These are phyloP conservation scores for Coreoperca whiteheadi DNA, from an alignment of 2,113 vertebrate genomes.

Conservation along the genomic window DNA sequence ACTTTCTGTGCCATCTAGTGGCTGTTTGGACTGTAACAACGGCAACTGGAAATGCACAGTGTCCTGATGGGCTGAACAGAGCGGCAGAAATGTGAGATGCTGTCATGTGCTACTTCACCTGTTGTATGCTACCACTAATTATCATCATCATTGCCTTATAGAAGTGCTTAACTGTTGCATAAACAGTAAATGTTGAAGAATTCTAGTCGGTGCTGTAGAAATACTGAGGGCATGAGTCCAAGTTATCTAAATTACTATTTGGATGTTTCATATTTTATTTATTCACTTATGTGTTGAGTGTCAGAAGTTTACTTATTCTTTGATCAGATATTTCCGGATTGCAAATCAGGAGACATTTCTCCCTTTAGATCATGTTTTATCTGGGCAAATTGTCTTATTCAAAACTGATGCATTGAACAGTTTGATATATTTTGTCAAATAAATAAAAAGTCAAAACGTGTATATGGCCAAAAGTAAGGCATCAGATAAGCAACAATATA, in stretches of 20 bases:
- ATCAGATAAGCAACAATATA: background rate
- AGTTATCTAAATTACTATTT: background rate
- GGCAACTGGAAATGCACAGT: background rate
- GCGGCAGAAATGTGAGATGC: background rate
- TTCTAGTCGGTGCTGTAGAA: background rate
- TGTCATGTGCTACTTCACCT: background rate
- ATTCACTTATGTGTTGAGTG: background rate
- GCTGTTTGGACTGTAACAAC: background rate
- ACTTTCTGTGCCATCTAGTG: constrained; percentile 33
- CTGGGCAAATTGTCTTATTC: too few species aligned
- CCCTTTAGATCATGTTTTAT: too few species aligned
- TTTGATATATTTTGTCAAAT: too few species aligned
- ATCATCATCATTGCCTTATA: background rate
- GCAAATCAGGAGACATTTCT: background rate
- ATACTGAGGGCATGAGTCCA: background rate
- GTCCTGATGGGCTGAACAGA: background rate
- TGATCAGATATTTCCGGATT: background rate
- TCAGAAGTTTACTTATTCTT: background rate
- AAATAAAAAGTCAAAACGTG: background rate
- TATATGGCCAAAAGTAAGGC: background rate
- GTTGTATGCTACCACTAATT: background rate
- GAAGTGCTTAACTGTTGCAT: background rate
- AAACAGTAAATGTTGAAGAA: background rate
- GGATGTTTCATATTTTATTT: background rate
- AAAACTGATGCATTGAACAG: too few species aligned